Evolutionary conservation across 2,888 invertebrate species (phyloP).

Genomic region (Gastracanthus pulcherrimus): DNA sequence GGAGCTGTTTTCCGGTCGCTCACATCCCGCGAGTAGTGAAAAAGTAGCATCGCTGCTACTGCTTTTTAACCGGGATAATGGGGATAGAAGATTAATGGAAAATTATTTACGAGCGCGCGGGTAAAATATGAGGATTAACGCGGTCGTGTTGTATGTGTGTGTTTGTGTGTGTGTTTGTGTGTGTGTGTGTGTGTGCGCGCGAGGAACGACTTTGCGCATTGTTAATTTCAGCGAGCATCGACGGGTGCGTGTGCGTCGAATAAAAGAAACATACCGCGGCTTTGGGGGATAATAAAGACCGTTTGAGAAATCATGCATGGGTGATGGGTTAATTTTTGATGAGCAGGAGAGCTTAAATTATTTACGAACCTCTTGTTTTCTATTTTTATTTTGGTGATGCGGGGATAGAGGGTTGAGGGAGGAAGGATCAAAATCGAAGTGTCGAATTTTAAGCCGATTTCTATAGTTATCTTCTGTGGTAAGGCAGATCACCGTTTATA

Average conservation of each 20-base stretch:
- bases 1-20: slow-evolving; percentile 55
- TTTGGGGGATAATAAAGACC: slow-evolving; percentile 23
- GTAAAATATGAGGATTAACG: background rate
- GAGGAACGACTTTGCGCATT: background rate
- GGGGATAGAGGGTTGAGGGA: too few species aligned
- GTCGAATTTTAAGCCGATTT: background rate
- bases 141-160: too few species aligned
- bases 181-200: too few species aligned
- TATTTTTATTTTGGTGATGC: too few species aligned
- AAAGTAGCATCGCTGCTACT: slow-evolving; percentile 11
- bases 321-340: background rate
- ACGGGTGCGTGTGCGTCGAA: background rate
- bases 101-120: slow-evolving; percentile 27
- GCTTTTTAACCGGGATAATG: slow-evolving; percentile 33
- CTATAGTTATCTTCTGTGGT: background rate
- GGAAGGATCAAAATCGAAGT: too few species aligned
- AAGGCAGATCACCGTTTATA: too few species aligned
- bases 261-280: background rate
- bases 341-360: background rate
- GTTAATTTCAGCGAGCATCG: background rate
- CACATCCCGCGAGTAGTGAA: slow-evolving; percentile 25
- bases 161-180: too few species aligned
- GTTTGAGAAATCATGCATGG: background rate
- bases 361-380: background rate
- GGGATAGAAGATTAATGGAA: slow-evolving; percentile 43